Conservation (phyloP, 2,113 vertebrate genomes). For the Neodon shergylaensis region DNA sequence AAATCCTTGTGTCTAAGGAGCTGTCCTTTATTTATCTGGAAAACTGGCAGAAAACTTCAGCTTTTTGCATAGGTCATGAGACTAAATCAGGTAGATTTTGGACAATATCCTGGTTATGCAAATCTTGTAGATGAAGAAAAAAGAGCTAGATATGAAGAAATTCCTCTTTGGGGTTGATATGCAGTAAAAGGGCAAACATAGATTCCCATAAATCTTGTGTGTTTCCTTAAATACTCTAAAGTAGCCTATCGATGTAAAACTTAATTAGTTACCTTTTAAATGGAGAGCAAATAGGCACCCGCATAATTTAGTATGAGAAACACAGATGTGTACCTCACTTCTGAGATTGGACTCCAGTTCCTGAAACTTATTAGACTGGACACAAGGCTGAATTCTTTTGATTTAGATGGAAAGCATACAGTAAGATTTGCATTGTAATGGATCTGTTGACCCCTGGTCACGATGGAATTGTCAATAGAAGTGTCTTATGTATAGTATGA, state of each 20-base stretch:
- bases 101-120: not conserved
- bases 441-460: constrained; percentile 78
- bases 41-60: not conserved
- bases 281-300: constrained; percentile 57
- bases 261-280: constrained; percentile 75
- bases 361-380: constrained; percentile 76
- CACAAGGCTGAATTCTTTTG: constrained; percentile 76
- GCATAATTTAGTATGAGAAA: constrained; percentile 71
- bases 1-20: not conserved
- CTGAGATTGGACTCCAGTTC: constrained; percentile 62
- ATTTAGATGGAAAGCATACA: constrained; percentile 77
- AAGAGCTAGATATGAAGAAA: not conserved
- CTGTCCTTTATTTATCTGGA: constrained; percentile 11
- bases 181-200: not conserved
- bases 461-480: constrained; percentile 81
- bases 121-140: not conserved
- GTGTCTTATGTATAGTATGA: constrained; percentile 73
- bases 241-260: constrained; percentile 57
- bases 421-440: constrained; percentile 80
- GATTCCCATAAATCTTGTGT: not conserved
- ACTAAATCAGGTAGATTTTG: not conserved
- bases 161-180: not conserved
- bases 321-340: constrained; percentile 68
- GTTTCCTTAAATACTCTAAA: constrained; percentile 55
- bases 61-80: not conserved